These are phyloP conservation scores for Lutjanus argentimaculatus DNA, from an alignment of 2,797 vertebrate genomes.

Conservation along the genomic window DNA sequence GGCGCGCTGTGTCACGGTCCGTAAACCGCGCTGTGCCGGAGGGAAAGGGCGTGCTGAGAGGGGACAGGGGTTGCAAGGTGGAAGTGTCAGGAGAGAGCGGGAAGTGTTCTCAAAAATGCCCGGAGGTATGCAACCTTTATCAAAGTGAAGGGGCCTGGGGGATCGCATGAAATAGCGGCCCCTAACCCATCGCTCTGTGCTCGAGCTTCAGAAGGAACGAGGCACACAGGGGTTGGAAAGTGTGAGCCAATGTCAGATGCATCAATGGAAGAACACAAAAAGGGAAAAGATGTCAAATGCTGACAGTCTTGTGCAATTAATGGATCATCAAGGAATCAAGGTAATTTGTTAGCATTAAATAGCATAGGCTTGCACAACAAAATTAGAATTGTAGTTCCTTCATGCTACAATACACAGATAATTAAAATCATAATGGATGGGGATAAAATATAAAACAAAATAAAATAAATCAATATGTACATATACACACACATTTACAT, in stretches of 20 bases:
- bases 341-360: no score
- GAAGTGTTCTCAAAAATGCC: slow-evolving; percentile 66
- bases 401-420: no score
- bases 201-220: slow-evolving; percentile 20
- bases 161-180: slow-evolving; percentile 46
- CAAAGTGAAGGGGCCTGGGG: slow-evolving; percentile 70
- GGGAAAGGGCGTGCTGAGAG: slow-evolving; percentile 59
- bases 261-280: not conserved
- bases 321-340: not conserved
- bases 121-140: slow-evolving; percentile 76
- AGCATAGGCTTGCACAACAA: no score
- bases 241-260: slow-evolving; percentile 10
- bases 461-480: no score
- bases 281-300: not conserved
- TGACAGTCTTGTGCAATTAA: not conserved
- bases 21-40: slow-evolving; percentile 70
- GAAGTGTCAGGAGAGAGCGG: slow-evolving; percentile 69
- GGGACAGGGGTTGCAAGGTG: slow-evolving; percentile 68
- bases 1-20: slow-evolving; percentile 70
- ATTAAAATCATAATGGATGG: no score
- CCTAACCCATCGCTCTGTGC: slow-evolving; percentile 27
- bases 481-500: no score
- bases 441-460: no score
- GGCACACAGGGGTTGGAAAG: slow-evolving; percentile 15
- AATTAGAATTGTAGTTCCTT: no score